Evolutionary conservation across 2,113 vertebrate species (phyloP).

Genomic region (Onychorhynchus coronatus): DNA sequence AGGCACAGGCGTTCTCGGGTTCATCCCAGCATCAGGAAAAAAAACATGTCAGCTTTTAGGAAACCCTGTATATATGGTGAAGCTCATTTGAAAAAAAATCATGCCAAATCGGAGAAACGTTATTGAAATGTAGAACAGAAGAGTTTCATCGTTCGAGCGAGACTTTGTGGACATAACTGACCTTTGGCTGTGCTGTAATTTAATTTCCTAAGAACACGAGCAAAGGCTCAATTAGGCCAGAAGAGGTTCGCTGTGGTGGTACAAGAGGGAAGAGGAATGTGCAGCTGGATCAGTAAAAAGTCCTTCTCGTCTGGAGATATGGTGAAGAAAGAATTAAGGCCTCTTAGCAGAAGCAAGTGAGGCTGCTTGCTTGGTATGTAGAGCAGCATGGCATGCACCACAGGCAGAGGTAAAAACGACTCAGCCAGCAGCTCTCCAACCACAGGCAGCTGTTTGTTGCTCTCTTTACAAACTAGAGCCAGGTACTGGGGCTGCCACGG

Average conservation of each 20-base stretch:
- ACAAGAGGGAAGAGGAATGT: not conserved
- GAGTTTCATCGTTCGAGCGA: not conserved
- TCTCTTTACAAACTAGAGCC: not conserved
- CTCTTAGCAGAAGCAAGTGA: not conserved
- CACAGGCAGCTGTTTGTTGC: not conserved
- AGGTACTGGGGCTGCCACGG: not conserved
- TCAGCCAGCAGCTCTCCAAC: not conserved
- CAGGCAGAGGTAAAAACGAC: not conserved
- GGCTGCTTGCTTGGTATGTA: not conserved
- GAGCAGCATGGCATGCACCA: not conserved
- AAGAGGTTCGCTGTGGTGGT: accelerated
- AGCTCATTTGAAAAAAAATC: not conserved
- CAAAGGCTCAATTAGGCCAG: not conserved
- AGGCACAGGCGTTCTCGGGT: not conserved
- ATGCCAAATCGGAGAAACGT: not conserved
- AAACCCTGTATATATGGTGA: accelerated
- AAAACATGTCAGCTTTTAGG: not conserved
- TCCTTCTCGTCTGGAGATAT: not conserved
- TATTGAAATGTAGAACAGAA: not conserved
- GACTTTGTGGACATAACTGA: not conserved
- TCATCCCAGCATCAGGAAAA: not conserved
- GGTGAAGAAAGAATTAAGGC: not conserved
- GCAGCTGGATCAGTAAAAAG: not conserved
- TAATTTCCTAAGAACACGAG: not conserved
- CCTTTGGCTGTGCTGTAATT: slow-evolving; percentile 12